Evolutionary conservation across 2,888 invertebrate species (phyloP), one percentile per base, ranked within the genome.

Genomic region (Xestia xanthographa): DNA sequence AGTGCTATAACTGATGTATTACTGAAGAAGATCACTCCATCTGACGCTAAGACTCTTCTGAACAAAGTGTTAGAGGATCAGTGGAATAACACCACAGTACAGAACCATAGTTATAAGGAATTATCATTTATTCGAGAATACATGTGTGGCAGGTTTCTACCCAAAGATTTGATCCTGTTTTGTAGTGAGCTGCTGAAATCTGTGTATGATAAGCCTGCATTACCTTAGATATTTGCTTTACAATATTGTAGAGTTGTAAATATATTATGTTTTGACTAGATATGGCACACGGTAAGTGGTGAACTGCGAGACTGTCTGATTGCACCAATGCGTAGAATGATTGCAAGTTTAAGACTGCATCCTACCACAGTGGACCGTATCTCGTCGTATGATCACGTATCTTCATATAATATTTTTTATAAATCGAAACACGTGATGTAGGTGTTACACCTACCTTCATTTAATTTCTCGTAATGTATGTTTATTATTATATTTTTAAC

Each of bases 161-260:
- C 88, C 48, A 93, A 89, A 85, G 92, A 94, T 73, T 91, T 95
- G 69, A 88, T 94, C 70, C 81, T 93, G 75, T 92, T 95, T 69
- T 94, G 95, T 89, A 93, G 92, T 88, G 85, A 93, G 17, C 75
- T 95, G 67, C 87, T 95, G 68, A 91, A 91, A 67, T 92, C 90
- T 73, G 81, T 93, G 34, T 88, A 93, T 79, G 90, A 93, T 45
- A 93, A 92, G 77, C 81, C 88, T 58, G 65, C 79, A 20, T 90
- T 89, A 76, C 70, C 66, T 38, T 79, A 75, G 63, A 41, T 38
- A 66, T 48, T 43, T 58, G 45, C 72, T 78, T 63, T 77, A 75
- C 66, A 38, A 48, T 66, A n/a, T 17, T 69, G 78, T 75, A 75
- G 41, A 77, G 72, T 73, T 67, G 34, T 73, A 62, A 56, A 66